These are phyloP conservation scores for Sinodicranocentrus sp. DNA, from an alignment of 2,888 invertebrate species.

Conservation along the genomic window DNA sequence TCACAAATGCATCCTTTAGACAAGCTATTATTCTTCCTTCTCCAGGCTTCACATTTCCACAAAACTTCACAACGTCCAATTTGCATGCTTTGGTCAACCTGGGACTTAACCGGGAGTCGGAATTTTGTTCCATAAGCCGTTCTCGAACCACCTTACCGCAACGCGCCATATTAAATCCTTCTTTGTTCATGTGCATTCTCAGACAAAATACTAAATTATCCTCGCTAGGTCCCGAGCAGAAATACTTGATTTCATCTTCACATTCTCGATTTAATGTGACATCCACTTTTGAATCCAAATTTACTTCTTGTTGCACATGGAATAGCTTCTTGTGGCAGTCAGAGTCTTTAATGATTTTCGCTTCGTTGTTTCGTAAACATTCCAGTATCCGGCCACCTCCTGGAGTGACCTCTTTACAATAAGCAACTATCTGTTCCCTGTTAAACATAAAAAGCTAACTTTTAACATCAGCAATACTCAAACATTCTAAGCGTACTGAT, in stretches of 20 bases:
- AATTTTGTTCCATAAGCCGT: conserved; percentile 93
- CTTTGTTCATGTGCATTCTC: conserved; percentile 68
- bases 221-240: conserved; percentile 81
- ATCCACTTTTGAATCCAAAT: conserved; percentile 87
- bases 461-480: not conserved
- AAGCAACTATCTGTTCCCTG: conserved; percentile 87
- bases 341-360: conserved; percentile 77
- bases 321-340: conserved; percentile 90
- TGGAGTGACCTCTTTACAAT: conserved; percentile 87
- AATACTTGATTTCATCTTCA: conserved; percentile 90
- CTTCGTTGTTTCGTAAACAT: conserved; percentile 82
- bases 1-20: conserved; percentile 71
- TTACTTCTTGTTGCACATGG: conserved; percentile 90
- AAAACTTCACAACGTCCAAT: conserved; percentile 88
- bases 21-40: conserved; percentile 74
- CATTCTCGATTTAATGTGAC: conserved; percentile 91
- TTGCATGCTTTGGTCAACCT: conserved; percentile 88
- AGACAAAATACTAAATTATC: conserved; percentile 72
- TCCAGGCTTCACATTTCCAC: conserved; percentile 80
- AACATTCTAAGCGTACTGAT: not conserved
- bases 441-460: no score
- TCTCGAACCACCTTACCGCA: conserved; percentile 92
- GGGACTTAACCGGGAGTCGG: conserved; percentile 83
- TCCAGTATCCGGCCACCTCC: conserved; percentile 92
- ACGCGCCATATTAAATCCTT: conserved; percentile 78